A percentile compares a stretch with the other conserved stretches of the same genome.
These are phyloP conservation scores for Aproaerema taeniolella DNA, from an alignment of 2,888 invertebrate genomes.

Conservation along the genomic window DNA sequence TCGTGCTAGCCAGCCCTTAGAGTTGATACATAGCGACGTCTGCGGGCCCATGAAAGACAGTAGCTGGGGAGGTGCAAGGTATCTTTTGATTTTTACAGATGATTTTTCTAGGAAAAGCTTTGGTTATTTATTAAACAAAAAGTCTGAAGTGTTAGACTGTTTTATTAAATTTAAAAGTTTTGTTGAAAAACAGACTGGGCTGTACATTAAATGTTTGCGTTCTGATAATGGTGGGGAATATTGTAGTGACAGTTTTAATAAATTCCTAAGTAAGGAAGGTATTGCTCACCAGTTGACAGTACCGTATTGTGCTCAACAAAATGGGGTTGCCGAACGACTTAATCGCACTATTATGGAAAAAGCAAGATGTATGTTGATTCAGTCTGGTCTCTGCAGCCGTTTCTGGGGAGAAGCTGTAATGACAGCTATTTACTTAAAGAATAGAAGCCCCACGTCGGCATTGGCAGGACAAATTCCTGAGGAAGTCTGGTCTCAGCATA, in stretches of 20 bases:
- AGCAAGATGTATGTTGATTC: constrained; percentile 12
- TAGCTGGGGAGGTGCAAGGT: too few species aligned
- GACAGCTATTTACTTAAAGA: constrained; percentile 16
- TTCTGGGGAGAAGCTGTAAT: constrained; percentile 18
- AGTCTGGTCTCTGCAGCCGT: constrained; percentile 9
- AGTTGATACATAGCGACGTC: too few species aligned
- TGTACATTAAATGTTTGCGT: constrained; percentile 10
- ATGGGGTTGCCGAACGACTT: constrained; percentile 11
- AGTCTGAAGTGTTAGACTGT: too few species aligned
- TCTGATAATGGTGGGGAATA: constrained; percentile 11
- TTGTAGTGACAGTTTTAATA: constrained; percentile 4
- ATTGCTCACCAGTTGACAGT: constrained; percentile 11
- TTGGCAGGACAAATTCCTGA: constrained; percentile 10
- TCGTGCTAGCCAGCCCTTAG: too few species aligned
- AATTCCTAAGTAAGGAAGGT: constrained; percentile 5
- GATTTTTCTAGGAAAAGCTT: too few species aligned
- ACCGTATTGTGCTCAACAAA: constrained; percentile 9
- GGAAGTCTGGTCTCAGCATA: constrained; percentile 11
- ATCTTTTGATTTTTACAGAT: too few species aligned
- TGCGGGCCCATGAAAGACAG: too few species aligned
- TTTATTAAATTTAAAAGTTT: too few species aligned
- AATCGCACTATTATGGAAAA: too few species aligned
- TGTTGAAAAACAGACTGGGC: too few species aligned
- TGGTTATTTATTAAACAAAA: constrained; percentile 6
- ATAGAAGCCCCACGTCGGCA: constrained; percentile 9